Base-by-base conservation (phyloP, 2,113 vertebrate species). In the Gila orcuttii region DNA sequence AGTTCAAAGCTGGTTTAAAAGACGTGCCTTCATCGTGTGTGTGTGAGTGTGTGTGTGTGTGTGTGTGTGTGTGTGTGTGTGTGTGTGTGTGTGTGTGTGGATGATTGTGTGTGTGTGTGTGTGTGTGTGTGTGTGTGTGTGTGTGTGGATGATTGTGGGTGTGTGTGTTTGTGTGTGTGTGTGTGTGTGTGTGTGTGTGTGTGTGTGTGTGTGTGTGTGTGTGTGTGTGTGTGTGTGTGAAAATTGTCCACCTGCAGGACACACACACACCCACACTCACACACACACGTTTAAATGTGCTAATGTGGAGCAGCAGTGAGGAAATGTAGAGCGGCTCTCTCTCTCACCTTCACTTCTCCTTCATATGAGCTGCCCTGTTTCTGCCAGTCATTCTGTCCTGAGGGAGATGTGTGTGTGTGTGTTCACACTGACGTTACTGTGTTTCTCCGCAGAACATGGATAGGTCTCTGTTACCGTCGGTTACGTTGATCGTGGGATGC, bases 401-500 rank as follows among this genome's bases (percentile, higher is more conserved):
- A 85, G 93, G 91, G 92, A 92, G 21, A 68, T 8, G 55, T 23
- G 57, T 28, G 50, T 83, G 28, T 57, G 4, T 64, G 28, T 81
- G 15, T 83, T 60, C 23, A 75, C 39, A 57, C 69, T 82, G n/a
- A 82, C 28, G 23, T 71, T 45, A 12, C 6, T 55, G 50, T 83
- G 2, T 47, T 66, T 0, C 94, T 89, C 92, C 93, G 88, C 93
- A 99, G 98, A 97, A 94, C 94, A 97, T 99, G 96, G 98, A 99
- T 92, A 98, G 98, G 92, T 92, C 94, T 66, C 92, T 95, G n/a
- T 95, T 97, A 87, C 98, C 98, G 0, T 99, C 98, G 7, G 98
- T 99, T 94, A 98, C 98, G 0, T 96, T 99, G 94, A 98, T 99
- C 84, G 98, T 99, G 82, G 98, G 98, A 94, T 99, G 98, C 64